Conservation (phyloP, 2,113 vertebrate genomes). For the Tachysurus vachellii region DNA sequence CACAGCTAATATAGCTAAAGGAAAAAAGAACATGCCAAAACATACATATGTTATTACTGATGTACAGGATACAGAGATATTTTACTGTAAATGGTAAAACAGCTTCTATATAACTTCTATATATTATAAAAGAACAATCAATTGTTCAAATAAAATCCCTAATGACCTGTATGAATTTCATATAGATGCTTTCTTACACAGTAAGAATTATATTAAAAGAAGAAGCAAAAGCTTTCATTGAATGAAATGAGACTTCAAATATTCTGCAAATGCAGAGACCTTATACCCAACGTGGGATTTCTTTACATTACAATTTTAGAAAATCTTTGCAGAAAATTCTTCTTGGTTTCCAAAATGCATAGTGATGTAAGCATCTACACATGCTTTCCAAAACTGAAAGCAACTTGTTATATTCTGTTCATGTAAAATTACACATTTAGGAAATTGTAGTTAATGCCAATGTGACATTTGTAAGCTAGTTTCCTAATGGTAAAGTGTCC, state of each 20-base stretch:
- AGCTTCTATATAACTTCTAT: too few species aligned
- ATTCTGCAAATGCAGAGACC: not conserved
- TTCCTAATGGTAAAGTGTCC: conserved; percentile 1
- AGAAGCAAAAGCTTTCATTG: not conserved
- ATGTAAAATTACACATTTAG: too few species aligned
- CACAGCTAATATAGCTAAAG: conserved; percentile 21
- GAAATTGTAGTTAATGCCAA: conserved; percentile 54
- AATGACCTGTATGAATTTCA: not conserved
- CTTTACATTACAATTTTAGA: not conserved
- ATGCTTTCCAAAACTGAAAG: conserved; percentile 15
- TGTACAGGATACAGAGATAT: conserved; percentile 1
- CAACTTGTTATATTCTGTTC: conserved; percentile 14
- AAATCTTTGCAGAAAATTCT: not conserved
- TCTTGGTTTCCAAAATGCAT: not conserved
- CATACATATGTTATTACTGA: not conserved
- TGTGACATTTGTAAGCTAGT: conserved; percentile 54
- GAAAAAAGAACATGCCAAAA: conserved; percentile 6
- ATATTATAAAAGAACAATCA: not conserved
- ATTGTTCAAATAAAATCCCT: not conserved
- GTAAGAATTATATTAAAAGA: not conserved
- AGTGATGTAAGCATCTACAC: conserved; percentile 1
- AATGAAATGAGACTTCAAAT: not conserved
- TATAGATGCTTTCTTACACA: not conserved
- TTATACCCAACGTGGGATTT: not conserved
- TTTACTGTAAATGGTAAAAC: not conserved